Evolutionary conservation across 2,888 invertebrate species (phyloP).

Genomic region (Tipula vernalis): DNA sequence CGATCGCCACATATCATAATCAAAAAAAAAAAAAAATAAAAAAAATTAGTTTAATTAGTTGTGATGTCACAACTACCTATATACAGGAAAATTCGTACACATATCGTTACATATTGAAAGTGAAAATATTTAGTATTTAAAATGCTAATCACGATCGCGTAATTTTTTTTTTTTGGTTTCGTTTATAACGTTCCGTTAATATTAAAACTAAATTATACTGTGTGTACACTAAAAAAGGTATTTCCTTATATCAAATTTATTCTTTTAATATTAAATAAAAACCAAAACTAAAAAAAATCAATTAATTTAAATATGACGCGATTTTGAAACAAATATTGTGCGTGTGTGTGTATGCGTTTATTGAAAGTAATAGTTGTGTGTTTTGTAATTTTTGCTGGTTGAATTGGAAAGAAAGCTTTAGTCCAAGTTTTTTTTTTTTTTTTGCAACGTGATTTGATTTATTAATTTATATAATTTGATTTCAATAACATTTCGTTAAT

Average conservation of each 20-base stretch:
- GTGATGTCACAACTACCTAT: neutral
- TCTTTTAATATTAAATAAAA: neutral
- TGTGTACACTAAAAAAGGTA: neutral
- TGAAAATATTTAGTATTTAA: neutral
- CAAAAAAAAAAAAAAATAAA: too few relatives aligned
- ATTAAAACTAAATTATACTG: neutral
- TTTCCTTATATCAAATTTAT: neutral
- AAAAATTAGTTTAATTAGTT: neutral
- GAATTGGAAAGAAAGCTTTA: neutral
- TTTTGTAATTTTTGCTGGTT: neutral
- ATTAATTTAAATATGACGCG: conserved; percentile 4
- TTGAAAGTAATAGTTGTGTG: neutral
- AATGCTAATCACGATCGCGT: neutral
- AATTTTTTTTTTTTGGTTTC: neutral
- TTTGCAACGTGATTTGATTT: neutral
- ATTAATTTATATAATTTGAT: neutral
- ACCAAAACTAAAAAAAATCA: neutral
- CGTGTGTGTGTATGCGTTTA: neutral
- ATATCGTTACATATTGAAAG: neutral
- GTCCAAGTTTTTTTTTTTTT: neutral
- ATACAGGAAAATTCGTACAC: neutral
- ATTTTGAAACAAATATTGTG: neutral
- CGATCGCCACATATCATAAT: neutral
- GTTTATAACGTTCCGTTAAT: neutral
- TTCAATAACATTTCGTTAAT: neutral